Evolutionary conservation across 2,888 invertebrate species (phyloP), one percentile per base, ranked within the genome.

Genomic region (Teleiodes luculella): DNA sequence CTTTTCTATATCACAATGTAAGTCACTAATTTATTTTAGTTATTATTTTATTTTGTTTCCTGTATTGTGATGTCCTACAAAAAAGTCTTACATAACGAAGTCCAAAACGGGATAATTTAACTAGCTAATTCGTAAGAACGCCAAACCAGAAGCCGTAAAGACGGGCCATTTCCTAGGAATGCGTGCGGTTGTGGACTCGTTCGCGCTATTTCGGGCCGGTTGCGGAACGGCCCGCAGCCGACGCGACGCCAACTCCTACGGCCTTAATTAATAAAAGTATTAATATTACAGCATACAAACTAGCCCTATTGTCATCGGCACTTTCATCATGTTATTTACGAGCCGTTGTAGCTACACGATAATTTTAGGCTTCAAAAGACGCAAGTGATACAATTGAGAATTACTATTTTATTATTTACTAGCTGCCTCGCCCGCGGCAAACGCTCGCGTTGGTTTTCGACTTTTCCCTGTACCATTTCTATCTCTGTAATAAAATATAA

Each of bases 161-260:
- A 16, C n/a, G 43, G n/a, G 8, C 31, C 7, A n/a, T 47, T 47
- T 47, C 43, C 47, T 33, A 31, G 31, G 47, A 33, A 47, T 33
- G 47, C n/a, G n/a, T n/a, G 20, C 31, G n/a, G 10, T 8, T 18
- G 3, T 33, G 47, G 41, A 3, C 8, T 8, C 18, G 41, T 14
- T 0, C 20, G 18, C n/a, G 33, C 31, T 48, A 48, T 48, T 48
- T 48, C 35, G 10, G 48, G 35, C 39, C 13, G 50, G 48, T 50
- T 50, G 39, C 50, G 50, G 50, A 37, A 50, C 50, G 30, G 49
- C 45, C 36, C 53, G 37, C 39, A 55, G 55, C 43, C 54, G 49
- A 54, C 60, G 54, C 58, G 63, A 59, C 55, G 62, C 53, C 57
- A 60, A 53, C 46, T 45, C 41, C 59, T 59, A 53, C 52, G 53